phyloP scores from a whole-genome alignment of 2,113 vertebrate genomes.

The Coturnix japonica region DNA sequence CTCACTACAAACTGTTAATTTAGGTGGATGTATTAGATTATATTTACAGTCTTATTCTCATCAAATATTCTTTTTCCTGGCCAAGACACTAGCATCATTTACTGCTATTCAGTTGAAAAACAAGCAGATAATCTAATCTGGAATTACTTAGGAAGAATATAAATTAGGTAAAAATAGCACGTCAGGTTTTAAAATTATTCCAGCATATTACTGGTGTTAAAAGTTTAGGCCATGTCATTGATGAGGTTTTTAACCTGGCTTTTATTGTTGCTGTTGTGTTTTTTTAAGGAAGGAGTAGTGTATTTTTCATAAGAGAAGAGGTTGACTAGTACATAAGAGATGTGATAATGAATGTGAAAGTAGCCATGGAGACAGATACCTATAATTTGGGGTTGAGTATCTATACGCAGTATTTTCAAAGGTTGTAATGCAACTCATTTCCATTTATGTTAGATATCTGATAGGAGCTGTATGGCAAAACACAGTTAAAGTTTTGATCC shows the following conservation, averaged over 20 bases:
- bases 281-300: neutral
- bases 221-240: neutral
- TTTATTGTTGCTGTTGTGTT: neutral
- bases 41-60: neutral
- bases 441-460: accelerated
- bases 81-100: neutral
- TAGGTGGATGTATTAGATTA: neutral
- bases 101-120: neutral
- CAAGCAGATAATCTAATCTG: neutral
- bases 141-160: neutral
- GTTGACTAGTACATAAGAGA: neutral
- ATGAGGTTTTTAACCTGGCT: neutral
- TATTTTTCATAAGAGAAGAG: neutral
- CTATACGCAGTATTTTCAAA: neutral
- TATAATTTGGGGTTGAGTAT: neutral
- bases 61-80: neutral
- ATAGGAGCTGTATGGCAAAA: neutral
- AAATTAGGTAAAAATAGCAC: neutral
- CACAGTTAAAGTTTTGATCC: neutral
- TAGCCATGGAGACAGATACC: neutral
- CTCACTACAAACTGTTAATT: neutral
- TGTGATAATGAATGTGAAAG: neutral
- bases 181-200: neutral
- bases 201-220: neutral
- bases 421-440: neutral